A percentile compares a stretch with the other conserved stretches of the same genome.
phyloP scores from a whole-genome alignment of 2,113 vertebrate species.

The Myiozetetes cayanensis region DNA sequence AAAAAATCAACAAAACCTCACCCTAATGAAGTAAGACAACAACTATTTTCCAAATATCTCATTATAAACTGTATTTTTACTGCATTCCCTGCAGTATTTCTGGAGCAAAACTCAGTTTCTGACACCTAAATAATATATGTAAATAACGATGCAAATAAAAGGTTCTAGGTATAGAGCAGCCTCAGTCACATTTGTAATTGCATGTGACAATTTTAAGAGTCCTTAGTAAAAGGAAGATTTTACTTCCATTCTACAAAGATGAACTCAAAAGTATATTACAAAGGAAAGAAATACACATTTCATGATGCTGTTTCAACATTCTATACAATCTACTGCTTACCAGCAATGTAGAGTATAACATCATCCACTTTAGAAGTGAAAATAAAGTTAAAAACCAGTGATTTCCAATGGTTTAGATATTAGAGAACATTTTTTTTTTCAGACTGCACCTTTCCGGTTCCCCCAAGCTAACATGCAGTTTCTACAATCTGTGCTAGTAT shows the following conservation, averaged over 20 bases:
- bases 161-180: neutral
- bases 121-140: neutral
- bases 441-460: neutral
- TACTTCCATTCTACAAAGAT: neutral
- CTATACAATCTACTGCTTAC: neutral
- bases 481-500: neutral
- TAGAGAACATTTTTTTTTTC: neutral
- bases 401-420: neutral
- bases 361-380: neutral
- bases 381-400: neutral
- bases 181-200: neutral
- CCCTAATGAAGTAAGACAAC: neutral
- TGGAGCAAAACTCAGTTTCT: neutral
- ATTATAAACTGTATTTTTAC: neutral
- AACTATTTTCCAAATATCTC: neutral
- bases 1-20: neutral
- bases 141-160: neutral
- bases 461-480: conserved; percentile 20
- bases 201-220: neutral
- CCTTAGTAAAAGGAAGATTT: neutral
- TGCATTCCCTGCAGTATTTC: neutral
- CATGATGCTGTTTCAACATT: neutral
- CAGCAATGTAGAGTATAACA: neutral
- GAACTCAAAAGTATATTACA: neutral
- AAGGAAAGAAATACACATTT: neutral